Evolutionary conservation across 2,113 vertebrate genomes (phyloP).

Genomic region (Noctilio leporinus): DNA sequence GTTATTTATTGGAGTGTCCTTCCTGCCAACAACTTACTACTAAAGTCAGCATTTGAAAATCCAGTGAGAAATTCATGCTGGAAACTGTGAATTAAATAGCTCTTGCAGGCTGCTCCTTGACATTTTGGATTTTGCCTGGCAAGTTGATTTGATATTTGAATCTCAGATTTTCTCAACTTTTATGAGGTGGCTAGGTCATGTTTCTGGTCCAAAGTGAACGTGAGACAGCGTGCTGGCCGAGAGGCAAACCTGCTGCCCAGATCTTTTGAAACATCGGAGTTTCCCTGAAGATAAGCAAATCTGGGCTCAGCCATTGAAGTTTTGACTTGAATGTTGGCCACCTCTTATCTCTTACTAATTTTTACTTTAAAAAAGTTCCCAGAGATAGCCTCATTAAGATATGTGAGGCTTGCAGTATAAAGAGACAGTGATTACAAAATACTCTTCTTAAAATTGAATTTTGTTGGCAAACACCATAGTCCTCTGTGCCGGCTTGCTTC

Average conservation of each 20-base stretch:
- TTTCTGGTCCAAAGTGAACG: neutral
- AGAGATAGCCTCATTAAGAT: constrained; percentile 25
- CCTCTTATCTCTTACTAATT: constrained; percentile 33
- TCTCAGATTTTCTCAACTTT: neutral
- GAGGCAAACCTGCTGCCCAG: accelerated
- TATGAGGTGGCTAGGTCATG: neutral
- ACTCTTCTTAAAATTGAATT: constrained; percentile 16
- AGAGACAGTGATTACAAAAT: constrained; percentile 15
- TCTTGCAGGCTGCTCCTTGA: neutral
- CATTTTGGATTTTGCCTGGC: neutral
- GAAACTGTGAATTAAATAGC: constrained; percentile 37
- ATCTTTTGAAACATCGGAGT: neutral
- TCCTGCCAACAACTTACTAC: constrained; percentile 33
- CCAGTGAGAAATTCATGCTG: constrained; percentile 20
- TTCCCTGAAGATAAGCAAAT: constrained; percentile 11
- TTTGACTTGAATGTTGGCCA: neutral
- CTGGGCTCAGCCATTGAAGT: neutral
- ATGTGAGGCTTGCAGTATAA: neutral
- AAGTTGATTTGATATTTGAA: neutral
- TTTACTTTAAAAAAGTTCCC: constrained; percentile 16
- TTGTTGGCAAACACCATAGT: neutral
- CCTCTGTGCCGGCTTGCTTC: neutral
- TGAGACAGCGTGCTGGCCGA: neutral
- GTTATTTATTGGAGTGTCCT: neutral
- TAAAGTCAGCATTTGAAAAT: constrained; percentile 16